Base-by-base conservation (phyloP, 2,888 invertebrate species). In the Galeopsomyia nigrocyanea region DNA sequence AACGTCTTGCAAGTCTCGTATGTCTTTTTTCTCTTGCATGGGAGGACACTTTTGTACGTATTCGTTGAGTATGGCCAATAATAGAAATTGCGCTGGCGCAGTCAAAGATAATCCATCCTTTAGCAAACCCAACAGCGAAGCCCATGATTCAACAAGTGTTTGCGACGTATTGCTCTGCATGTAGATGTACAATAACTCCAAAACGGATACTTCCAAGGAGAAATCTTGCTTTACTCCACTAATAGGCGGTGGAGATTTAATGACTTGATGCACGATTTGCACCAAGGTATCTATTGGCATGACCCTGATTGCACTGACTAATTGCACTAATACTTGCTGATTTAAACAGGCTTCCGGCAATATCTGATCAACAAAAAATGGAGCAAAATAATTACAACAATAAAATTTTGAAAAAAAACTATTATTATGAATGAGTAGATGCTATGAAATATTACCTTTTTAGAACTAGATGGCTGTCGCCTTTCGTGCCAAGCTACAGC, bases 401-500 rank as follows among this genome's bases (percentile, higher is more conserved):
- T 47, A 21, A 22, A 39, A 19, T 47, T 61, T 31, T 39, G 17
- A 17, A 19, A 13, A 19, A 55, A 17, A 55, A 17, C 19, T 17
- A 39, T 39, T 1, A 22, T 22, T 7, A 22, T 22, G 6, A 9
- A 26, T 57, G 26, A 39, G 3, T n/a, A 50, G 26, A 51, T 64
- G n/a, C 17, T 31, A 31, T 49, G 66, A 60, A 62, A 60, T 47
- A 22, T 61, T 76, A 84, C 84, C 81, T 87, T 88, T 83, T 87
- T 90, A 56, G 86, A 86, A 79, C 79, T 88, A 71, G 87, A 87
- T 9, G 88, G 83, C 76, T 90, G 89, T 68, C 90, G 88, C 68
- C 91, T 87, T 79, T 95, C 93, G 83, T 93, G 92, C 96, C 96
- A 96, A 46, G 95, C 95, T 7, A 95, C 92, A 0, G 95, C 93